phyloP scores from a whole-genome alignment of 2,113 vertebrate genomes.

The Stigmatopora nigra region DNA sequence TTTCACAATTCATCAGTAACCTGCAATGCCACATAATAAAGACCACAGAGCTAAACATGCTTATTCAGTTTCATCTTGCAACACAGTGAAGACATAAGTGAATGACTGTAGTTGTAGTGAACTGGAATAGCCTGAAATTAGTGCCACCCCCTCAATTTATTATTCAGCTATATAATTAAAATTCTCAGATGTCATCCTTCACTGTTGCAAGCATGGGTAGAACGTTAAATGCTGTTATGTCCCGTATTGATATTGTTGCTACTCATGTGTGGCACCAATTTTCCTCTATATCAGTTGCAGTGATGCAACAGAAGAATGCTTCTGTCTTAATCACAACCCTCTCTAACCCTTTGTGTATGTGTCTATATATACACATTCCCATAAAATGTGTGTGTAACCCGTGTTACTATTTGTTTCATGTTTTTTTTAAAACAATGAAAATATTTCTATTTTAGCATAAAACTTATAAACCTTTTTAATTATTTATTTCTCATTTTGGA shows the following conservation, averaged over 20 bases:
- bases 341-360: too few species aligned
- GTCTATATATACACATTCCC: too few species aligned
- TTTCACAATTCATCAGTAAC: neutral
- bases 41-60: constrained; percentile 2
- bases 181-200: constrained; percentile 3
- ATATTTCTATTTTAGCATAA: too few species aligned
- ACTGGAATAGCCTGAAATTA: constrained; percentile 12
- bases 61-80: constrained; percentile 2
- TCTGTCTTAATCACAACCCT: constrained; percentile 32
- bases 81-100: neutral
- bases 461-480: too few species aligned
- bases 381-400: too few species aligned
- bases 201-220: neutral
- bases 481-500: too few species aligned
- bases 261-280: constrained; percentile 29
- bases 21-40: neutral
- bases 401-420: too few species aligned
- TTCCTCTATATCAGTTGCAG: constrained; percentile 28
- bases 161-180: constrained; percentile 7
- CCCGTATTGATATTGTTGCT: neutral
- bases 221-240: neutral
- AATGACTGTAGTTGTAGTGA: constrained; percentile 11
- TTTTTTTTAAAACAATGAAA: too few species aligned
- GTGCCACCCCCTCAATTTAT: constrained; percentile 9
- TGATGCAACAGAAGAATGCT: constrained; percentile 51